Base-by-base conservation (phyloP, 2,113 vertebrate species). In the Saguinus midas region DNA sequence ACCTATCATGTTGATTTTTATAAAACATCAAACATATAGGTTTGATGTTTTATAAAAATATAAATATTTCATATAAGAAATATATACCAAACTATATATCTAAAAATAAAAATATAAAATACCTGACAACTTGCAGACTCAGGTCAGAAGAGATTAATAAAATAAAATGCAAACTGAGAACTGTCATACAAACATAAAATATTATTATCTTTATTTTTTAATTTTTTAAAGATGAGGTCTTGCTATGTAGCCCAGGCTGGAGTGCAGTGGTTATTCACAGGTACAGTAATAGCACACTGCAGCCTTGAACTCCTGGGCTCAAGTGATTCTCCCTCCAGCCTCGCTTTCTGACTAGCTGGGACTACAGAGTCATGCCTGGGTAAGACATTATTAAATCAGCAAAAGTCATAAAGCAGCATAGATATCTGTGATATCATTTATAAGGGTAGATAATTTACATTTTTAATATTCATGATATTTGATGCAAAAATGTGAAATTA, bases 21-120 rank as follows among this genome's bases (percentile, higher is more conserved):
- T n/a, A 21, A 87, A 66, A 78, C 13, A 85, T 35, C 27, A 13
- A 64, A 64, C 12, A 17, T 52, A 14, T 16, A 6, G 1, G 16
- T 52, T 52, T 52, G 52, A 52, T 52, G 16, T 52, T 52, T 52
- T 52, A 52, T 52, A 52, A 52, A 52, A 18, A 52, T 17, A 5
- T 52, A 52, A 17, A 52, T 17, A 52, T 52, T 52, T 64, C 13
- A 32, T 64, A 64, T 32, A 64, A 64, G 52, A 52, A 64, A 64
- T 86, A 70, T 29, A 58, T 61, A 37, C 14, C 27, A 43, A 78
- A 55, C 17, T 68, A 90, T 29, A 61, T 48, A 85, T 35, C 75
- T 91, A 79, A 68, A 91, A 78, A 91, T 55, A 81, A 58, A 88
- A 80, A 32, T 48, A 29, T 61, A 80, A 90, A 85, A 78, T 91